A percentile compares a stretch with the other conserved stretches of the same genome.
Conservation (phyloP, 2,797 vertebrate species). For the Pseudochaenichthys georgianus region DNA sequence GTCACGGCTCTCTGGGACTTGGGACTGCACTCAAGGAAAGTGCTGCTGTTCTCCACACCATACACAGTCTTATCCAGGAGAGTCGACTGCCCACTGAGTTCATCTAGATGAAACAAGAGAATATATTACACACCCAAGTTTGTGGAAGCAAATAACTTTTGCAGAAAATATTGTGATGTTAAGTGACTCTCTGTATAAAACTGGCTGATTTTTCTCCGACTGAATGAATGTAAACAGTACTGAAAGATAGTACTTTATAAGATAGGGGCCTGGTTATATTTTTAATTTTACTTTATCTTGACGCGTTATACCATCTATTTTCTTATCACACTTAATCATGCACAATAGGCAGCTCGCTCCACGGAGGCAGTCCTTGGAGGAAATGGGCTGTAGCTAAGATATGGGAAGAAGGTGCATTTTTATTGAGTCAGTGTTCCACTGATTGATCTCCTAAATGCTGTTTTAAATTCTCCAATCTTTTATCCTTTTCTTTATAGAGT, state of each 20-base stretch:
- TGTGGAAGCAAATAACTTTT: neutral
- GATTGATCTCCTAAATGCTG: conserved; percentile 5
- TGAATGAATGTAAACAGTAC: conserved; percentile 3
- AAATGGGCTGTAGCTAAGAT: conserved; percentile 30
- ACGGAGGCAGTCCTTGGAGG: conserved; percentile 16
- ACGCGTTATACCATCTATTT: conserved; percentile 39
- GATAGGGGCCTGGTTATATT: neutral
- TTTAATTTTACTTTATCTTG: conserved; percentile 41
- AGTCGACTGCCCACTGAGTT: conserved; percentile 85
- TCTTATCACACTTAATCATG: conserved; percentile 53
- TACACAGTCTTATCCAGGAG: conserved; percentile 94
- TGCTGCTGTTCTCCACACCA: conserved; percentile 98
- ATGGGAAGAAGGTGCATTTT: neutral
- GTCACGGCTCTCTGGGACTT: conserved; percentile 94
- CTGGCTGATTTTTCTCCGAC: neutral
- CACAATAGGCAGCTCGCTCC: conserved; percentile 19
- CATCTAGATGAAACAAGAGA: conserved; percentile 81
- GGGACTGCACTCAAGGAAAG: conserved; percentile 96
- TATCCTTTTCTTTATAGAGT: neutral
- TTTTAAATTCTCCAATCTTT: conserved; percentile 3
- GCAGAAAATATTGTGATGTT: neutral
- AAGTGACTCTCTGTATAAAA: neutral
- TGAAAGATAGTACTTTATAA: neutral
- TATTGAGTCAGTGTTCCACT: conserved; percentile 16
- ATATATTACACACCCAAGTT: neutral